phyloP scores from a whole-genome alignment of 2,113 vertebrate genomes.

The Eulacestoma nigropectus region DNA sequence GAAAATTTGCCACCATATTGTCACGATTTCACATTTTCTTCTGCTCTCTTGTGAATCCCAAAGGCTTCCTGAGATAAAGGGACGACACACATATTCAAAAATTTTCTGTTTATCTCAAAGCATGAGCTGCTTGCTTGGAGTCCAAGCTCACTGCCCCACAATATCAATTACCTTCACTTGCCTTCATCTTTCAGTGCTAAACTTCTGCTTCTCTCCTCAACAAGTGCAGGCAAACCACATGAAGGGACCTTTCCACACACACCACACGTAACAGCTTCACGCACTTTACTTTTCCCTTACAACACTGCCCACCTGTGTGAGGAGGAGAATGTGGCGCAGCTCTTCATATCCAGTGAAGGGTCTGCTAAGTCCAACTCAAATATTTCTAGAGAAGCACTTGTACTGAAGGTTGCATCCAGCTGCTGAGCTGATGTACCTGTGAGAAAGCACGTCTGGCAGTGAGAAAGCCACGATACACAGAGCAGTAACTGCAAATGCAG shows the following conservation, averaged over 20 bases:
- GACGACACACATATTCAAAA: neutral
- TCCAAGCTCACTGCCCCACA: neutral
- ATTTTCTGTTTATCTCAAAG: neutral
- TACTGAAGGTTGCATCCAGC: slow-evolving; percentile 95
- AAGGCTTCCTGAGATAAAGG: neutral
- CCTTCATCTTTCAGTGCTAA: neutral
- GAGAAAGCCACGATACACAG: neutral
- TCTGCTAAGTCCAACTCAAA: slow-evolving; percentile 91
- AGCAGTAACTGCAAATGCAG: neutral
- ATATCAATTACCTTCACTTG: accelerated
- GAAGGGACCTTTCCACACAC: accelerated
- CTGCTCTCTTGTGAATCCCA: neutral
- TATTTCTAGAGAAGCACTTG: slow-evolving; percentile 90
- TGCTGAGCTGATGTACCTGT: slow-evolving; percentile 96
- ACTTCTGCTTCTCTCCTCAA: neutral
- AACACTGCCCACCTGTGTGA: slow-evolving; percentile 79
- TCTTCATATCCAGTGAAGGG: slow-evolving; percentile 89
- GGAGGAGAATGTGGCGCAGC: slow-evolving; percentile 85
- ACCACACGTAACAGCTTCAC: accelerated
- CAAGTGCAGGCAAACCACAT: neutral
- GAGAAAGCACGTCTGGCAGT: neutral
- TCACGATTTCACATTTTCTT: neutral
- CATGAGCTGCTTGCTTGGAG: neutral
- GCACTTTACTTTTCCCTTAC: neutral
- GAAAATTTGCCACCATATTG: accelerated